phyloP scores from a whole-genome alignment of 2,113 vertebrate genomes.

The Phoenicopterus ruber region DNA sequence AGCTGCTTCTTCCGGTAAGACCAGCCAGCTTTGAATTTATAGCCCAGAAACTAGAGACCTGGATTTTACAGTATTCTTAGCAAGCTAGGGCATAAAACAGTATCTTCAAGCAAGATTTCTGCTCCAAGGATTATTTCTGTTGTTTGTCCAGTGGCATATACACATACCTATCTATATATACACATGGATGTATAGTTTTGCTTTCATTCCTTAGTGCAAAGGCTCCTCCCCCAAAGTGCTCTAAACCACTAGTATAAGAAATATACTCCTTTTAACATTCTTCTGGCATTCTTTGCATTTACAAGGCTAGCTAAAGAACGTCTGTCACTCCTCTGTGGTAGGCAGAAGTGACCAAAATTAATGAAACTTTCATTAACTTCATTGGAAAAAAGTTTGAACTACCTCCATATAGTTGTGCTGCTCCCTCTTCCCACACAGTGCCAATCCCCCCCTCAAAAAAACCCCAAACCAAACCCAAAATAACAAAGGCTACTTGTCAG shows the following conservation, averaged over 20 bases:
- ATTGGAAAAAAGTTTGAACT: neutral
- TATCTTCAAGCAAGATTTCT: neutral
- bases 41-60: neutral
- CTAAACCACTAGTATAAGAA: neutral
- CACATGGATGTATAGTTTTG: neutral
- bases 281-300: neutral
- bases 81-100: neutral
- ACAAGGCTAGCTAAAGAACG: neutral
- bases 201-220: neutral
- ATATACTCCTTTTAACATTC: neutral
- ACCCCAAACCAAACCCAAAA: too few species aligned
- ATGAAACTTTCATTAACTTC: neutral
- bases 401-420: neutral
- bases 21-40: neutral
- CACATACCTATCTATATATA: neutral
- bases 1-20: neutral
- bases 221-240: neutral
- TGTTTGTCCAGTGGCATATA: neutral
- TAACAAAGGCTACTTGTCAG: neutral
- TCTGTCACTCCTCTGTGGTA: neutral
- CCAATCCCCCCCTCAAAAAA: neutral
- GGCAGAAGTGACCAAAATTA: neutral
- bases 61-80: neutral
- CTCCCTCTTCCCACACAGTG: neutral
- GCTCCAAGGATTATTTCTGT: neutral